Evolutionary conservation across 30 jellyfish, hydroid and myxozoan species (phyloP).

Genomic region (Nemopilema nomurai): DNA sequence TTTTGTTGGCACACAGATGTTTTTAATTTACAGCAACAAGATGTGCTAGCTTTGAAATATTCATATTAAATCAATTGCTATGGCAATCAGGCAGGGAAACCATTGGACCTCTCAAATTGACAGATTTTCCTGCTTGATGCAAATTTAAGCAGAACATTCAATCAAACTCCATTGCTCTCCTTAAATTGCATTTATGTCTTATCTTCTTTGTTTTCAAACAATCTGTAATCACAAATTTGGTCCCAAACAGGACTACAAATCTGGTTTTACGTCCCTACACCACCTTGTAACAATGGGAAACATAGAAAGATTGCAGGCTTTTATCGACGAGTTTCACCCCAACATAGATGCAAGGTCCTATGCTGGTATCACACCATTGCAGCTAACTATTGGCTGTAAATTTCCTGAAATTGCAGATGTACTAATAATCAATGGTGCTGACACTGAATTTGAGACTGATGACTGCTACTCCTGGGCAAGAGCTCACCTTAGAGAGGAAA

Average conservation of each 20-base stretch:
- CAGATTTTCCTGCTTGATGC: too few relatives aligned
- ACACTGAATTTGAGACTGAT: conserved; percentile 24
- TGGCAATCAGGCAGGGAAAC: too few relatives aligned
- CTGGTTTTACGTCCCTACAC: conserved; percentile 54
- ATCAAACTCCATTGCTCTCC: too few relatives aligned
- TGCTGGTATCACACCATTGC: conserved; percentile 52
- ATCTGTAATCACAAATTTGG: neutral
- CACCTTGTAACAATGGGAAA: conserved; percentile 35
- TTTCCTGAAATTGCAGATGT: conserved; percentile 13
- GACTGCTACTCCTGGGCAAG: conserved; percentile 37
- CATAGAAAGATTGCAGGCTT: neutral
- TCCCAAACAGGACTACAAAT: conserved; percentile 31
- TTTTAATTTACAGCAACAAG: too few relatives aligned
- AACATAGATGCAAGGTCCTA: conserved; percentile 38
- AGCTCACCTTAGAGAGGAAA: neutral
- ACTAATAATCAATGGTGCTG: conserved; percentile 50
- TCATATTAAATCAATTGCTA: too few relatives aligned
- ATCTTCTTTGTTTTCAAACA: neutral
- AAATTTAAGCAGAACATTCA: too few relatives aligned
- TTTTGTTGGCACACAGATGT: too few relatives aligned
- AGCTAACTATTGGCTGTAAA: conserved; percentile 6
- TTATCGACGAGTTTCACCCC: conserved; percentile 28
- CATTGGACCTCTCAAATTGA: too few relatives aligned
- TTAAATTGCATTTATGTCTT: too few relatives aligned
- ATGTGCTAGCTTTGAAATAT: too few relatives aligned